Evolutionary conservation across 2,888 invertebrate genomes (phyloP).

Genomic region (Dichetophora obliterata): DNA sequence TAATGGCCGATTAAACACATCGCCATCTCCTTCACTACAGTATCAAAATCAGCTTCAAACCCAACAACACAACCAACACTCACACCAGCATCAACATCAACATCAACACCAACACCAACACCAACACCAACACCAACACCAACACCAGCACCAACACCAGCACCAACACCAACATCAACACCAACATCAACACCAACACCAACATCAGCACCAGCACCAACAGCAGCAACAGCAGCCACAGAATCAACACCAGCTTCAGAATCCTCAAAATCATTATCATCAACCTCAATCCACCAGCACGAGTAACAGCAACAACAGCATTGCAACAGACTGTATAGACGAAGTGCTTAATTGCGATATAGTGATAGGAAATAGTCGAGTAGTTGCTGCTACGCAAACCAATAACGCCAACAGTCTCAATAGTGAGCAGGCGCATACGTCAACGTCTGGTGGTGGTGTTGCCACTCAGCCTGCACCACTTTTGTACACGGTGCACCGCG

Average conservation of each 20-base stretch:
- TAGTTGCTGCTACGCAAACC: conserved; percentile 65
- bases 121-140: conserved; percentile 48
- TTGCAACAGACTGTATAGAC: conserved; percentile 56
- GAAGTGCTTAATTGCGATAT: conserved; percentile 60
- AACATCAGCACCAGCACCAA: conserved; percentile 57
- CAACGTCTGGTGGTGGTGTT: conserved; percentile 52
- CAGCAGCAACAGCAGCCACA: conserved; percentile 52
- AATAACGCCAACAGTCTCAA: conserved; percentile 52
- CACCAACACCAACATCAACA: conserved; percentile 50
- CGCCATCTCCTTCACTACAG: conserved; percentile 53
- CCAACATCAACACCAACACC: conserved; percentile 49
- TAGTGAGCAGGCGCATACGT: conserved; percentile 55
- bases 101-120: conserved; percentile 50
- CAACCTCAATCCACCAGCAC: conserved; percentile 47
- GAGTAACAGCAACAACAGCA: neutral
- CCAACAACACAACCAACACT: conserved; percentile 51
- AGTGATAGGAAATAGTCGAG: conserved; percentile 55
- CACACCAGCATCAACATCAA: conserved; percentile 46
- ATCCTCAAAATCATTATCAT: conserved; percentile 47
- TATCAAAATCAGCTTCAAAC: conserved; percentile 48
- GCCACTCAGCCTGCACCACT: conserved; percentile 60
- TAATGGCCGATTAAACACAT: conserved; percentile 52
- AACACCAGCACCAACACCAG: conserved; percentile 48
- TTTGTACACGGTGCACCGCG: conserved; percentile 69
- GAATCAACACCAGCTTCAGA: conserved; percentile 51